Conservation (phyloP, 2,113 vertebrate genomes). For the Lontra canadensis region DNA sequence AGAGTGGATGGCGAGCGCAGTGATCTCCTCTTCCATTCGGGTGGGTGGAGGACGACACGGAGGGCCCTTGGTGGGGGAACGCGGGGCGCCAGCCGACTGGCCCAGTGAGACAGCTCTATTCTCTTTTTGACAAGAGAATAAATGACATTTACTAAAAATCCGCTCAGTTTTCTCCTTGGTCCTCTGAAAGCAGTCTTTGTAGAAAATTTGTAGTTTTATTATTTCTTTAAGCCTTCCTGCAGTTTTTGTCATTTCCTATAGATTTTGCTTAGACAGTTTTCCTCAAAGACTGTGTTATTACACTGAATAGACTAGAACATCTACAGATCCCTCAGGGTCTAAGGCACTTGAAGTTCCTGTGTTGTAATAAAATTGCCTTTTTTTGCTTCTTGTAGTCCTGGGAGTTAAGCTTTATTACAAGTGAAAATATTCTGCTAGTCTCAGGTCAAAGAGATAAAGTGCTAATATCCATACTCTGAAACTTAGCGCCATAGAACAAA, state of each 20-base stretch:
- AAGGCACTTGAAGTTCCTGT: neutral
- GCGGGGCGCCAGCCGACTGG: fast-evolving
- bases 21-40: neutral
- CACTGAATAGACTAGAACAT: neutral
- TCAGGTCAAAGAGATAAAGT: conserved; percentile 3
- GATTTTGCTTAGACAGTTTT: conserved; percentile 37
- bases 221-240: neutral
- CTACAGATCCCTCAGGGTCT: neutral
- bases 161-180: neutral
- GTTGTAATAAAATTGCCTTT: neutral
- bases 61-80: fast-evolving
- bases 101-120: neutral
- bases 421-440: conserved; percentile 32
- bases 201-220: conserved; percentile 3
- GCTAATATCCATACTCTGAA: neutral
- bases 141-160: conserved; percentile 21
- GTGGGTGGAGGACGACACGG: too few species aligned
- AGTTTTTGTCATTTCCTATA: conserved; percentile 12
- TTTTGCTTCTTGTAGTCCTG: neutral
- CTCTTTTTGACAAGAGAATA: conserved; percentile 8
- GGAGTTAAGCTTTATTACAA: neutral
- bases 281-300: neutral
- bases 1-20: too few species aligned
- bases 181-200: conserved; percentile 18
- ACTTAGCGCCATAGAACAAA: neutral